Evolutionary conservation across 2,888 invertebrate genomes (phyloP), one percentile per base, ranked within the genome.

Genomic region (Agrotis exclamationis): DNA sequence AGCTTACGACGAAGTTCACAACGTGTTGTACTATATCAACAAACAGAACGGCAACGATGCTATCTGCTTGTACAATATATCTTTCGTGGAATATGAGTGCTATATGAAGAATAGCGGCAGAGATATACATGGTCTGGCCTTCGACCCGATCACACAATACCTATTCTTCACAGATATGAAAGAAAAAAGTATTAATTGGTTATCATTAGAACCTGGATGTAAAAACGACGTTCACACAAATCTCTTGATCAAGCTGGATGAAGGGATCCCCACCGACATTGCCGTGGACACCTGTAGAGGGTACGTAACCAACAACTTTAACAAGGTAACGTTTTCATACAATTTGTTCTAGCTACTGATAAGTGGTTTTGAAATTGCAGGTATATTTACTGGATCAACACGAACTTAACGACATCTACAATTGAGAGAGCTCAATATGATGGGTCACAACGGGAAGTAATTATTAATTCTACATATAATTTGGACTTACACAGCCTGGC

Each of bases 371-470:
- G 3, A 39, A 63, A 24, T 56, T 39, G 18, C 56, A 63, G 63
- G 22, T 57, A 63, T 24, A 63, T 63, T 56, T 63, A 63, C n/a
- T 63, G 63, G 63, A 39, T 63, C 22, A 56, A 56, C 56, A 39
- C 56, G 1, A 39, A 63, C 4, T 18, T 57, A 9, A 9, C 22
- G 1, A 39, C 9, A 4, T 39, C 63, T n/a, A 47, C 47, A 28
- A 60, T 60, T 24, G 60, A 62, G 16, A 62, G 28, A 68, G 33
- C 33, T 13, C 18, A 28, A 13, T 56, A 33, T 56, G 6, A 56
- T n/a, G 54, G 54, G 13, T 56, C 33, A 2, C 9, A 59, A 2
- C 58, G 64, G 20, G 20, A 62, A 47, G 22, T 65, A 14, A 2
- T 65, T 62, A 62, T 62, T 5, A 6, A 22, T 6, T 1, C 47